These are phyloP conservation scores for Ceyx cyanopectus DNA, from an alignment of 2,113 vertebrate species.

Conservation along the genomic window DNA sequence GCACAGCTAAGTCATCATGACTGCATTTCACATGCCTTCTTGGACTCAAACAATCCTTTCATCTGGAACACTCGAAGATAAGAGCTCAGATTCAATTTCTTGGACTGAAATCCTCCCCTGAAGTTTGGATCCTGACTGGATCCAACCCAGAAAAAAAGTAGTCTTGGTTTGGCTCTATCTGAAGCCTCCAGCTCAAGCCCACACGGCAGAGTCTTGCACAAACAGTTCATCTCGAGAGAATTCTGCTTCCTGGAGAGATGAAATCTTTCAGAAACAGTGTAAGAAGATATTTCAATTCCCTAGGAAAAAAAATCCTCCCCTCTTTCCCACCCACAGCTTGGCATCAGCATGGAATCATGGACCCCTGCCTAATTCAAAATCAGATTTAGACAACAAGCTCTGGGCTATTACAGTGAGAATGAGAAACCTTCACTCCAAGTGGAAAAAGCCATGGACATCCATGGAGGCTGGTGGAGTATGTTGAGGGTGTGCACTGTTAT, in stretches of 20 bases:
- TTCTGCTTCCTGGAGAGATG: conserved; percentile 58
- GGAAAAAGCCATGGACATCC: conserved; percentile 27
- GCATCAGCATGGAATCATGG: neutral
- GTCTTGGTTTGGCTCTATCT: conserved; percentile 20
- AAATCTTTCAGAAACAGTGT: conserved; percentile 42
- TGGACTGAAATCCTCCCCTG: conserved; percentile 1
- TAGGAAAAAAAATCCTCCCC: conserved; percentile 18
- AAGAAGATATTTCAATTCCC: conserved; percentile 53
- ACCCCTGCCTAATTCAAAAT: conserved; percentile 41
- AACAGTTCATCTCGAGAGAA: conserved; percentile 24
- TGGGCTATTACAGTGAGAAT: neutral
- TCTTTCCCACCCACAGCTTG: conserved; percentile 40
- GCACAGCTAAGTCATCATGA: neutral
- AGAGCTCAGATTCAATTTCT: conserved; percentile 34
- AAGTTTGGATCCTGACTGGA: conserved; percentile 24
- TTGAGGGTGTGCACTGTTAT: neutral
- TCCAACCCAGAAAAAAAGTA: neutral
- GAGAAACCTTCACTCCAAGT: neutral
- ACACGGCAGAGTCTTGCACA: conserved; percentile 21
- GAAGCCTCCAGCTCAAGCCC: conserved; percentile 24
- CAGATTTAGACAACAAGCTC: conserved; percentile 28
- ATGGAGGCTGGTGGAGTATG: neutral
- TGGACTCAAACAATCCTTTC: neutral
- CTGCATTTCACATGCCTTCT: neutral
- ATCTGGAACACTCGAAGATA: conserved; percentile 48